Base-by-base conservation (phyloP, 2,888 invertebrate genomes). In the Noctua janthe region DNA sequence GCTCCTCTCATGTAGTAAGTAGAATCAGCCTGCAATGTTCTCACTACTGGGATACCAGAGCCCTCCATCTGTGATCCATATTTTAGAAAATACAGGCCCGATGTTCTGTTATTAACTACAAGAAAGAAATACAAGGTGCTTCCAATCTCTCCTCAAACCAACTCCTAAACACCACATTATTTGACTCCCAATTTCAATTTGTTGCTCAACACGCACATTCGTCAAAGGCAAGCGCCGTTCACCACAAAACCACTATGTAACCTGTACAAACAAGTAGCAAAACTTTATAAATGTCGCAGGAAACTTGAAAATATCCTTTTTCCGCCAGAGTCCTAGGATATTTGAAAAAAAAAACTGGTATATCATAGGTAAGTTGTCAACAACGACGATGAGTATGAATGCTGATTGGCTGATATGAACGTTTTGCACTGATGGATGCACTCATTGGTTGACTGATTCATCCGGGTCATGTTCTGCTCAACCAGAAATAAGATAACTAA, bases 261-360 rank as follows among this genome's bases (percentile, higher is more conserved):
- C 80, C n/a, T 35, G 17, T 49, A 51, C 78, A 54, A 80, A 87
- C 87, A 81, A 72, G 79, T 78, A 80, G 77, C 87, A 87, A 92
- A 95, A 95, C 92, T 95, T 95, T 94, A 39, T 39, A 39, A 66
- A 66, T 66, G 66, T 66, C 66, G 66, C 66, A 39, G 66, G 66
- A 66, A 66, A 66, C 66, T 66, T 39, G 39, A 20, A 20, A 64
- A 39, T 39, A 10, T 35, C 3, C 3, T 64, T 35, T 62, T 64
- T 10, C 20, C 1, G 1, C 2, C 10, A 10, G 35, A 64, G 0
- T 1, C 64, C 64, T 39, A 39, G 20, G 39, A 17, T 20, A 20
- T 64, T 29, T 7, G 59, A 5, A 13, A 56, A 56, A 56, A 56
- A 56, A n/a, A n/a, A n/a, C 56, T 29, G 29, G 0, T 15, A 7